Percentiles rank a stretch among this genome's conserved stretches.
These are phyloP conservation scores for Macroramphosus scolopax DNA, from an alignment of 2,797 vertebrate species.

Conservation along the genomic window DNA sequence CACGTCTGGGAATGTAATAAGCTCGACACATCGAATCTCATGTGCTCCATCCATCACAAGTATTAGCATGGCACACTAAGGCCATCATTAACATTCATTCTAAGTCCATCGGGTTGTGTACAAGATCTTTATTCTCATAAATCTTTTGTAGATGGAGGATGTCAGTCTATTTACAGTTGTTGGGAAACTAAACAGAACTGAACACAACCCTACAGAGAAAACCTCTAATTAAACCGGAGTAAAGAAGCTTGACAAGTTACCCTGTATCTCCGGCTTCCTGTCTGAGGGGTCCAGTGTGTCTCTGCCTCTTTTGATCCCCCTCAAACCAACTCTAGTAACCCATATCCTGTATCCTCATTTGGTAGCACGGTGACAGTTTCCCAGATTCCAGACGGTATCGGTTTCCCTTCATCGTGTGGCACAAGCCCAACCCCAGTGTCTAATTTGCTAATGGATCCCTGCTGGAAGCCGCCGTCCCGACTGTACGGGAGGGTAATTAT, in stretches of 20 bases:
- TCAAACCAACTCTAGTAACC: conserved; percentile 42
- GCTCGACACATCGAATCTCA: conserved; percentile 33
- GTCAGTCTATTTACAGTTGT: conserved; percentile 9
- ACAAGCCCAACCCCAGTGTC: conserved; percentile 64
- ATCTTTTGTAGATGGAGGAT: no score
- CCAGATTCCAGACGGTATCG: conserved; percentile 70
- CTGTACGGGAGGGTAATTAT: conserved; percentile 50
- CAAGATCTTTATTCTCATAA: no score
- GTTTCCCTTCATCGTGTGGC: conserved; percentile 70
- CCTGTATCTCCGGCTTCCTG: conserved; percentile 36
- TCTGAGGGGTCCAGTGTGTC: conserved; percentile 34
- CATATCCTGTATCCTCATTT: conserved; percentile 66
- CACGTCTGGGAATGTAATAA: conserved; percentile 56
- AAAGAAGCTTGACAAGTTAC: conserved; percentile 37
- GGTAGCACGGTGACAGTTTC: conserved; percentile 68
- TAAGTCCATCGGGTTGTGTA: no score
- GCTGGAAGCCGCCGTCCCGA: conserved; percentile 62
- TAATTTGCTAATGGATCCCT: conserved; percentile 80
- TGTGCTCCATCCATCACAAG: conserved; percentile 38
- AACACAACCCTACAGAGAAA: no score
- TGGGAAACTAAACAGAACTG: conserved; percentile 11
- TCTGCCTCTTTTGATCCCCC: conserved; percentile 48
- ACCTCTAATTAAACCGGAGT: conserved; percentile 29
- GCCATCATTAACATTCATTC: no score
- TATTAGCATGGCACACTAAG: no score